Evolutionary conservation across 2,797 vertebrate genomes (phyloP), one percentile per base, ranked within the genome.

Genomic region (Poecile montanus): DNA sequence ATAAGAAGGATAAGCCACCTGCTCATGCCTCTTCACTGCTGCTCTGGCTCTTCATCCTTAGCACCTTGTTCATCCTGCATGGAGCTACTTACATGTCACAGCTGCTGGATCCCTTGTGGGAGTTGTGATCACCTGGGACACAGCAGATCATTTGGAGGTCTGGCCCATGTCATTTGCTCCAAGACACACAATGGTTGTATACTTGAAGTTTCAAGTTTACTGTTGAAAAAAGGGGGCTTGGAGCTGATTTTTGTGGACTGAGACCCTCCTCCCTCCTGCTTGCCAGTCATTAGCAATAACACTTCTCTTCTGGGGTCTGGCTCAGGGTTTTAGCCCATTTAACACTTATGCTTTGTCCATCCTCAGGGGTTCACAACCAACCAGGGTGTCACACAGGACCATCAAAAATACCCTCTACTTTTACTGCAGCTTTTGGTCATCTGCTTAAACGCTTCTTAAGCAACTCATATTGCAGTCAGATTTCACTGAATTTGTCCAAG

Each of bases 51-150:
- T 82, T 83, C 32, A 17, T 27, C 50, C 73, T 27, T 27, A 58
- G 34, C 45, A 45, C 26, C 16, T 38, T 10, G 1, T 34, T 57
- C 66, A 40, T 56, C 62, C 38, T 38, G 20, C 6, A 1, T 2
- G 2, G 71, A 73, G 44, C 42, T 53, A 27, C 21, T 71, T 13
- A 42, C 2, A 3, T 0, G 0, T 50, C 32, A 26, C 1, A 0
- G 42, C 50, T 34, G 21, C 66, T 56, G 65, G 44, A 58, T 53
- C 29, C 63, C 60, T 38, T 27, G 0, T 9, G 18, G 32, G 44
- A 80, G 38, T 5, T 9, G 13, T 4, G 25, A 53, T 76, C 4
- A 2, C 26, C 51, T 12, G 27, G 78, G 62, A 40, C 22, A 66
- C 47, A 82, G 58, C 54, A 61, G 15, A 25, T 91, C 54, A 29